Evolutionary conservation across 2,797 vertebrate genomes (phyloP).

Genomic region (Danio aesculapii): DNA sequence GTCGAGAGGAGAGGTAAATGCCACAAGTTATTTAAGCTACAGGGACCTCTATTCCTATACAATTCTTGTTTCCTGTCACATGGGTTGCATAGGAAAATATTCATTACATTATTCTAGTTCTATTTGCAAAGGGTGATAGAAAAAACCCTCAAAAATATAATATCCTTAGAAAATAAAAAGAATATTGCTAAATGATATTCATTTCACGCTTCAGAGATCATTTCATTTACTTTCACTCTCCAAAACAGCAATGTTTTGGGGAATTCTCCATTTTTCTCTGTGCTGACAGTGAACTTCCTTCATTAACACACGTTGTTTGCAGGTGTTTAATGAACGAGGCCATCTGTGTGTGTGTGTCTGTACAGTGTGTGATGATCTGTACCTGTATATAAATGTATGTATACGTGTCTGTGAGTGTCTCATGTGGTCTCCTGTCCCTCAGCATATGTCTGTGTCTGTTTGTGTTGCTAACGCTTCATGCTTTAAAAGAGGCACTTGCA

Average conservation of each 20-base stretch:
- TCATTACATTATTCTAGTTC: neutral
- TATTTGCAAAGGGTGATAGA: neutral
- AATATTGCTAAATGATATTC: neutral
- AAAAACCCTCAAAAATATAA: neutral
- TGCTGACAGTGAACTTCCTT: slow-evolving; percentile 13
- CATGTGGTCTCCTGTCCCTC: slow-evolving; percentile 15
- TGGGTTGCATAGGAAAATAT: neutral
- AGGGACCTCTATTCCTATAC: neutral
- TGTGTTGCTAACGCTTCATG: slow-evolving; percentile 61
- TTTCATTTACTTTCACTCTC: neutral
- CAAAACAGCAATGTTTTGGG: slow-evolving; percentile 10
- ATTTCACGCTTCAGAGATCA: slow-evolving; percentile 23
- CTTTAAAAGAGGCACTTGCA: slow-evolving; percentile 76
- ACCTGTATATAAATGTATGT: neutral
- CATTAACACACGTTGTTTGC: slow-evolving; percentile 8
- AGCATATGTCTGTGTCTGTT: slow-evolving; percentile 31
- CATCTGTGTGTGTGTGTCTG: slow-evolving; percentile 26
- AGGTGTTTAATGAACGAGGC: neutral
- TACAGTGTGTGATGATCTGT: slow-evolving; percentile 35
- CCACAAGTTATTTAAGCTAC: no score
- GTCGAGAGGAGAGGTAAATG: no score
- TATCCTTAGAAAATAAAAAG: neutral
- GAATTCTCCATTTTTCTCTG: neutral
- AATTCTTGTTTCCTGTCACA: neutral
- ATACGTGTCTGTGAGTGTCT: slow-evolving; percentile 24